These are phyloP conservation scores for Myotis vivesi DNA, from an alignment of 2,797 vertebrate species.

Conservation along the genomic window DNA sequence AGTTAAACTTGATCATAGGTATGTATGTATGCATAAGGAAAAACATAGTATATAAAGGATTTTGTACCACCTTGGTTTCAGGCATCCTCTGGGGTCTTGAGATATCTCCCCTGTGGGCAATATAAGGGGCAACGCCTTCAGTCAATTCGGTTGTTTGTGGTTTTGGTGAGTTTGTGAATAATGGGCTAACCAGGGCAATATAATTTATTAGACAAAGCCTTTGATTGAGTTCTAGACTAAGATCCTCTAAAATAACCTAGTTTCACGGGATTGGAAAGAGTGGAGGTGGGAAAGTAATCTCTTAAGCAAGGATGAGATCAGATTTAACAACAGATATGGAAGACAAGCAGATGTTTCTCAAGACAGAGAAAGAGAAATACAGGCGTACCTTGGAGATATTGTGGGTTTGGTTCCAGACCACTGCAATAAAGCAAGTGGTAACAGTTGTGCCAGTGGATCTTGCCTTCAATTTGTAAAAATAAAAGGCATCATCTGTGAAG, in stretches of 20 bases:
- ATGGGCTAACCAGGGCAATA: not conserved
- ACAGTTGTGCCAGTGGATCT: not conserved
- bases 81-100: not conserved
- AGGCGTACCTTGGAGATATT: not conserved
- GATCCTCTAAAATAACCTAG: not conserved
- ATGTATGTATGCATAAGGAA: not conserved
- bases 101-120: not conserved
- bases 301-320: slow-evolving; percentile 11
- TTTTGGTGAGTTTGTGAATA: slow-evolving; percentile 21
- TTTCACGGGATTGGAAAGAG: slow-evolving; percentile 4
- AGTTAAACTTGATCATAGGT: not conserved
- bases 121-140: not conserved
- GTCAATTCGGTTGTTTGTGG: not conserved
- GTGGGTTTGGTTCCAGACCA: not conserved
- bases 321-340: not conserved
- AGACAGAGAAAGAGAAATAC: slow-evolving; percentile 17
- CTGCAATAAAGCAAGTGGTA: not conserved
- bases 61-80: not conserved
- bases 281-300: not conserved
- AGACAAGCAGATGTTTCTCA: slow-evolving; percentile 20
- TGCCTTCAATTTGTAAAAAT: not conserved
- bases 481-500: not conserved
- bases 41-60: not conserved
- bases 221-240: not conserved
- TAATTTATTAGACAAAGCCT: not conserved